Conservation (phyloP, 2,888 invertebrate species). For the Allacma fusca region DNA sequence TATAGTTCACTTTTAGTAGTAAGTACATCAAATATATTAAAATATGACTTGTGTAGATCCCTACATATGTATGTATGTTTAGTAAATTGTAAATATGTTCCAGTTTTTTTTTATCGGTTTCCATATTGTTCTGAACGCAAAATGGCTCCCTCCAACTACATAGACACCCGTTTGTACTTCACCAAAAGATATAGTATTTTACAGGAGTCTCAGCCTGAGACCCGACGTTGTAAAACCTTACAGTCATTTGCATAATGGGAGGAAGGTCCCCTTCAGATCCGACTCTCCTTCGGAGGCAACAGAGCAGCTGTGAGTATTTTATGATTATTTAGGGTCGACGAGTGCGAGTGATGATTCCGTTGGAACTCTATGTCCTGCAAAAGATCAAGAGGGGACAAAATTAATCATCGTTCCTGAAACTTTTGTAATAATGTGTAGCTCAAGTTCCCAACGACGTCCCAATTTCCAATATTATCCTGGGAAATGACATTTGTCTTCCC, state of each 20-base stretch:
- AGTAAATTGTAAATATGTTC: no score
- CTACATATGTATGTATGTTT: no score
- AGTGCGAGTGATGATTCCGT: constrained; percentile 52
- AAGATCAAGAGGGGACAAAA: not conserved
- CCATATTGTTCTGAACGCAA: not conserved
- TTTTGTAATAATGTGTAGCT: no score
- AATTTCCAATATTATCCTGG: no score
- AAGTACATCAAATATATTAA: no score
- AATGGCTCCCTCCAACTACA: not conserved
- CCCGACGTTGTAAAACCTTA: no score
- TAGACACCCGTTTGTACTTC: not conserved
- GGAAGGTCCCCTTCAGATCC: constrained; percentile 51
- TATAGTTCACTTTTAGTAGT: no score
- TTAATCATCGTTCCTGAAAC: not conserved
- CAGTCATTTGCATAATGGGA: not conserved
- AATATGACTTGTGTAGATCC: no score
- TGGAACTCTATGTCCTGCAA: constrained; percentile 57
- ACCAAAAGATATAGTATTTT: not conserved
- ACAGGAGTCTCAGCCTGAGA: not conserved
- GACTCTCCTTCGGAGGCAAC: constrained; percentile 58
- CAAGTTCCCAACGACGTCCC: no score
- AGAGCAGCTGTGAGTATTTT: constrained; percentile 49
- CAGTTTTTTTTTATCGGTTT: no score
- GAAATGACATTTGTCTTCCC: no score
- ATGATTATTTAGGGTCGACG: constrained; percentile 44